These are phyloP conservation scores for Chrysina gloriosa DNA, from an alignment of 2,888 invertebrate genomes.

Conservation along the genomic window DNA sequence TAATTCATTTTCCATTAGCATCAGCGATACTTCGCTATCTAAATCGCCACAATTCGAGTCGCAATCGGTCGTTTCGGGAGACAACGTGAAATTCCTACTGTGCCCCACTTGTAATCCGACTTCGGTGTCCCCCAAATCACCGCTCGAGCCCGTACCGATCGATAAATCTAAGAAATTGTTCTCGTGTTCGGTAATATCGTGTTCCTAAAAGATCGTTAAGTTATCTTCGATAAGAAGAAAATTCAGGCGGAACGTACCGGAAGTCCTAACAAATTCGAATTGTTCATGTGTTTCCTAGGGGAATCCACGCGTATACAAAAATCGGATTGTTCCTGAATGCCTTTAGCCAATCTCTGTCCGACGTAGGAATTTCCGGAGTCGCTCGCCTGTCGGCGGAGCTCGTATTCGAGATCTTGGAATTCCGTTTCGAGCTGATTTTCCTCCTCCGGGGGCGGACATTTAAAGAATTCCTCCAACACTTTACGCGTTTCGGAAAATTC, in stretches of 20 bases:
- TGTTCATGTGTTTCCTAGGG: constrained; percentile 71
- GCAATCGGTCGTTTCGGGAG: constrained; percentile 93
- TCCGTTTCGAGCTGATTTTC: constrained; percentile 69
- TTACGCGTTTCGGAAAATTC: constrained; percentile 94
- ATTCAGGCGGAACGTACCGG: constrained; percentile 63
- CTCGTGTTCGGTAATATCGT: constrained; percentile 68
- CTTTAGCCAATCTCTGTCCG: constrained; percentile 77
- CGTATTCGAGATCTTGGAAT: constrained; percentile 81
- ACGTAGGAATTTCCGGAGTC: constrained; percentile 80
- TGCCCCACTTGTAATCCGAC: constrained; percentile 75
- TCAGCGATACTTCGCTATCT: constrained; percentile 85
- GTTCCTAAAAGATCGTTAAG: constrained; percentile 60
- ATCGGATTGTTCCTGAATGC: constrained; percentile 63
- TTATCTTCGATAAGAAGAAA: background rate
- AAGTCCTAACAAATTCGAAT: constrained; percentile 69
- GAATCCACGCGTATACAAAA: constrained; percentile 67
- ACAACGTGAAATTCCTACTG: constrained; percentile 87
- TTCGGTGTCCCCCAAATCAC: constrained; percentile 74
- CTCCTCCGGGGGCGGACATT: constrained; percentile 77
- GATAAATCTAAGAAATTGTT: constrained; percentile 72
- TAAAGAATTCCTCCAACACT: constrained; percentile 92
- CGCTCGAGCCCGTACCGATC: constrained; percentile 72
- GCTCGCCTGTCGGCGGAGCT: constrained; percentile 75
- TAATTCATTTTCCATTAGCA: constrained; percentile 77
- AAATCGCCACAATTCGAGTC: constrained; percentile 89